Percentiles rank a stretch among this genome's conserved stretches.
Evolutionary conservation across 2,888 invertebrate genomes (phyloP).

Genomic region (Lumbricus terrestris): DNA sequence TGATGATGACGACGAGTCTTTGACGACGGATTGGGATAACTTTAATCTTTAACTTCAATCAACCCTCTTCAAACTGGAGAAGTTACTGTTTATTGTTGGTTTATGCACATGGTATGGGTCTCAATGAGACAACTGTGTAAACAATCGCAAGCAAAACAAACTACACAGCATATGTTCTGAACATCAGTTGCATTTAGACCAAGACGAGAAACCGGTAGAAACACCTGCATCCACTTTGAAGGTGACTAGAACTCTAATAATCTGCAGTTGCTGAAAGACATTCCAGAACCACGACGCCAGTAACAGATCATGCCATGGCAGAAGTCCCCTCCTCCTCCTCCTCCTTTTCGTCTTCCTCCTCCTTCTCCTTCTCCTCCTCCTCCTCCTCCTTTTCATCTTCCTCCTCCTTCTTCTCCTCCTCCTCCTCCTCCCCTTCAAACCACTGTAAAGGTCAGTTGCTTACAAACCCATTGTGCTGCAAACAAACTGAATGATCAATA

Average conservation of each 20-base stretch:
- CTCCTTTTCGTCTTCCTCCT: too few relatives aligned
- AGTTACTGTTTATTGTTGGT: background rate
- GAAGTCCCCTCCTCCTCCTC: too few relatives aligned
- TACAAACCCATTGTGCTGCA: background rate
- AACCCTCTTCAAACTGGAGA: background rate
- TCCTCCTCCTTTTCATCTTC: too few relatives aligned
- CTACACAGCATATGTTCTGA: background rate
- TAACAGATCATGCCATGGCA: background rate
- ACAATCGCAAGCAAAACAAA: background rate
- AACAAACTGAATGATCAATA: background rate
- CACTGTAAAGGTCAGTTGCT: background rate
- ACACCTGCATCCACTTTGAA: background rate
- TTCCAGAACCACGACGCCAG: background rate
- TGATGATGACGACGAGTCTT: too few relatives aligned
- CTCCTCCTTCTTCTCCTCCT: too few relatives aligned
- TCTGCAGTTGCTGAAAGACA: background rate
- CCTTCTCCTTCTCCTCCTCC: too few relatives aligned
- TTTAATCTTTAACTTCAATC: background rate
- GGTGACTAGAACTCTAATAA: slow-evolving; percentile 3
- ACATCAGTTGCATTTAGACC: background rate
- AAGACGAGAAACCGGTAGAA: background rate
- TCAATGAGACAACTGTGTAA: background rate
- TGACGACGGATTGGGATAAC: background rate
- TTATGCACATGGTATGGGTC: background rate
- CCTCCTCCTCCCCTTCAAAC: too few relatives aligned